Evolutionary conservation across 2,113 vertebrate genomes (phyloP).

Genomic region (Caretta caretta): DNA sequence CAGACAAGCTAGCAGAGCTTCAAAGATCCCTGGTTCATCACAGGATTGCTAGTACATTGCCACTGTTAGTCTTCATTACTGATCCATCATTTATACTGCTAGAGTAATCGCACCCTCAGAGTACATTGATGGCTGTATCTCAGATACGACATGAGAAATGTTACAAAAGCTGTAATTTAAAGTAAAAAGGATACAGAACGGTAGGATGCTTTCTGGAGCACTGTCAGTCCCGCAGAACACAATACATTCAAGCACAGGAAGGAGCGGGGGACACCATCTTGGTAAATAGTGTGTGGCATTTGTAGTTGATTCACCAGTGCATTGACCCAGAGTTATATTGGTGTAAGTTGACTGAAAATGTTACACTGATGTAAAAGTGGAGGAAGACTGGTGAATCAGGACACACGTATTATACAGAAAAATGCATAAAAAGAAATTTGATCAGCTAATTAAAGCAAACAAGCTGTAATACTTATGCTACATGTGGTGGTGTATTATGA

Average conservation of each 20-base stretch:
- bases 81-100: not conserved
- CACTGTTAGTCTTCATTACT: not conserved
- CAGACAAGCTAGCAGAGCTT: not conserved
- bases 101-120: not conserved
- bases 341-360: not conserved
- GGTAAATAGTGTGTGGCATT: not conserved
- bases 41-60: not conserved
- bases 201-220: not conserved
- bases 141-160: not conserved
- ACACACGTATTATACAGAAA: not conserved
- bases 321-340: not conserved
- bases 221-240: not conserved
- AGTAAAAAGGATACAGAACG: not conserved
- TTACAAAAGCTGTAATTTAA: not conserved
- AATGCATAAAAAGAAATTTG: not conserved
- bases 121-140: not conserved
- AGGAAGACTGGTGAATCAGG: not conserved
- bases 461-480: not conserved
- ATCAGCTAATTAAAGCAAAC: not conserved
- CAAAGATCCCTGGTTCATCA: not conserved
- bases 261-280: not conserved
- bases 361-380: not conserved
- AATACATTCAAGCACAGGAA: not conserved
- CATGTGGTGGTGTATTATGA: not conserved
- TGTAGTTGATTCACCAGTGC: not conserved